phyloP scores from a whole-genome alignment of 1,140 invertebrate species.

The Holotrichia oblita region DNA sequence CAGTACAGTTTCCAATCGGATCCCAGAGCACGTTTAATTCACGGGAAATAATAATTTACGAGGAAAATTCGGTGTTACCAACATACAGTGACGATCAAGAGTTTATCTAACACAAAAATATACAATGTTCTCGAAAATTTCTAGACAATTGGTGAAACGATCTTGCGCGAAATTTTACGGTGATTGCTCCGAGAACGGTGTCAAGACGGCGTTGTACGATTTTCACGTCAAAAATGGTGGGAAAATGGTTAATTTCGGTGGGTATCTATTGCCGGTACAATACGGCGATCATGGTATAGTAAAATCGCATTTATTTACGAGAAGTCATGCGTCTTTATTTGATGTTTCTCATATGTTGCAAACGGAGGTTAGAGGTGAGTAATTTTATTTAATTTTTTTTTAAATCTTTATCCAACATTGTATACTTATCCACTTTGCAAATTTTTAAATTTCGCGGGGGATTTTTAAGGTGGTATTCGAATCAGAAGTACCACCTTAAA shows the following conservation, averaged over 20 bases:
- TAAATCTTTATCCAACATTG: no score
- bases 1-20: neutral
- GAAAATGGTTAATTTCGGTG: conserved; percentile 93
- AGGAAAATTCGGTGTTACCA: no score
- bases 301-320: conserved; percentile 86
- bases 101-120: neutral
- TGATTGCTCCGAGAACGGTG: conserved; percentile 14
- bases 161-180: neutral
- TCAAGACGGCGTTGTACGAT: conserved; percentile 82
- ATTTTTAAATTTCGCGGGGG: no score
- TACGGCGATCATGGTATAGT: conserved; percentile 83
- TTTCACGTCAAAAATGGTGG: conserved; percentile 84
- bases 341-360: conserved; percentile 99
- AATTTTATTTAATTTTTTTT: neutral
- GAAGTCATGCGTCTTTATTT: conserved; percentile 86
- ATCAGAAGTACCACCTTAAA: no score
- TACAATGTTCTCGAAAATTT: neutral
- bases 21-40: neutral
- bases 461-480: no score
- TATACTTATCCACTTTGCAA: no score
- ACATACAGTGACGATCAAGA: neutral
- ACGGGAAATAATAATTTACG: no score
- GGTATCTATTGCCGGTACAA: conserved; percentile 89
- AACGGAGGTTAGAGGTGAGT: conserved; percentile 74
- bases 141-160: neutral